Conservation (phyloP, 1,140 invertebrate genomes). For the Lucilia sericata region DNA sequence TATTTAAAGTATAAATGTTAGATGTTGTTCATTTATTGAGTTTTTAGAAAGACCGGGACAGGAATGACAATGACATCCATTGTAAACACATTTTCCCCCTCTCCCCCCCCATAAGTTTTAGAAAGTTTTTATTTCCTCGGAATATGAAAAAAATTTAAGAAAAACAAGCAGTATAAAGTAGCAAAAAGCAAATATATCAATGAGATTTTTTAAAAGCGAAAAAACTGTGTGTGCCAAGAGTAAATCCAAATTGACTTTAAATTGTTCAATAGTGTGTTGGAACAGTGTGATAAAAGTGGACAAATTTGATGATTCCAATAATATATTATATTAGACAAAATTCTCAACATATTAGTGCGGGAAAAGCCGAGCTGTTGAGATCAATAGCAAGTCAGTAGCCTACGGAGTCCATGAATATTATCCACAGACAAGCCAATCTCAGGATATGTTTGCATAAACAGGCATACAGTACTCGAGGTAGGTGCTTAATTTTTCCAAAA, state of each 20-base stretch:
- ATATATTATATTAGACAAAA: too few relatives aligned
- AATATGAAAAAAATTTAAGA: constrained; percentile 13
- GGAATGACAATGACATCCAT: constrained; percentile 37
- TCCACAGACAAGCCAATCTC: too few relatives aligned
- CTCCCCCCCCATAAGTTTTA: background rate
- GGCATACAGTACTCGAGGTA: too few relatives aligned
- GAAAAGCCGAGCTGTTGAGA: too few relatives aligned
- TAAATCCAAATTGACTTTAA: background rate
- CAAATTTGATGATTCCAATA: too few relatives aligned
- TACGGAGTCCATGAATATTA: too few relatives aligned
- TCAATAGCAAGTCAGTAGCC: too few relatives aligned
- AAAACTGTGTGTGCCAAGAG: constrained; percentile 1
- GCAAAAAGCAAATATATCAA: constrained; percentile 37
- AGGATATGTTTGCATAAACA: too few relatives aligned
- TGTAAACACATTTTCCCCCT: constrained; percentile 41
- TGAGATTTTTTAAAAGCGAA: constrained; percentile 20
- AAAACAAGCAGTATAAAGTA: constrained; percentile 21
- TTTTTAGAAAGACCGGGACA: background rate
- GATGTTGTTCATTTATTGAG: constrained; percentile 19
- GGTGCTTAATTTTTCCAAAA: too few relatives aligned
- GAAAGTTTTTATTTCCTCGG: background rate
- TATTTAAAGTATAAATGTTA: background rate
- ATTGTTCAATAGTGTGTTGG: background rate
- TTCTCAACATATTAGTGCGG: too few relatives aligned
- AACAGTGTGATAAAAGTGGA: background rate